Evolutionary conservation across 2,888 invertebrate species (phyloP).

Genomic region (Trissonchulus sp.): DNA sequence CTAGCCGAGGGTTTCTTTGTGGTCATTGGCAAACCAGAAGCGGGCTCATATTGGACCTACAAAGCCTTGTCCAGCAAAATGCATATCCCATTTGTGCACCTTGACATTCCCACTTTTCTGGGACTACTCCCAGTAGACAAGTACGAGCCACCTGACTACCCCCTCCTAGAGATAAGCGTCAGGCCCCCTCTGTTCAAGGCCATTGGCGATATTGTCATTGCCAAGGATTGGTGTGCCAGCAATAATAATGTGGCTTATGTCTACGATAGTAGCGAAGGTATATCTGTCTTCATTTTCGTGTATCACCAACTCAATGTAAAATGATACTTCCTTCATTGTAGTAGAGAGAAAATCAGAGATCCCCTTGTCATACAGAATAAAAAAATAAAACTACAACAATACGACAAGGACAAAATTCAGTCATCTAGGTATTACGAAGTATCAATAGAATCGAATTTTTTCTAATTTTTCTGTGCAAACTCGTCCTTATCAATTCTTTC

Average conservation of each 20-base stretch:
- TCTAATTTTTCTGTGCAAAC: too few relatives aligned
- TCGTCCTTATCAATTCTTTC: too few relatives aligned
- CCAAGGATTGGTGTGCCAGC: background rate
- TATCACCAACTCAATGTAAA: too few relatives aligned
- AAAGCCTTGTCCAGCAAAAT: background rate
- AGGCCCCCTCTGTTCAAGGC: slow-evolving; percentile 3
- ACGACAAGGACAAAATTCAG: too few relatives aligned
- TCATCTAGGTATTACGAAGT: too few relatives aligned
- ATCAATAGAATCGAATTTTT: too few relatives aligned
- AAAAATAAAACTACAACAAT: too few relatives aligned
- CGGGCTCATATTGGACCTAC: background rate
- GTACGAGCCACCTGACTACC: background rate
- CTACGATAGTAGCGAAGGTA: background rate
- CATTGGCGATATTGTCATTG: slow-evolving; percentile 6
- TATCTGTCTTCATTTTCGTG: too few relatives aligned
- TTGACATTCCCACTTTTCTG: background rate
- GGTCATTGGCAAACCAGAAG: background rate
- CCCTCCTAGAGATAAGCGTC: background rate
- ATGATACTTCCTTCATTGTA: too few relatives aligned
- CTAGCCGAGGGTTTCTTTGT: background rate
- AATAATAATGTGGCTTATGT: slow-evolving; percentile 7
- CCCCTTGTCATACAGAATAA: too few relatives aligned
- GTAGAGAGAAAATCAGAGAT: too few relatives aligned
- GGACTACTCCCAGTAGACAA: background rate
- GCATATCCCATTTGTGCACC: background rate